These are phyloP conservation scores for Barbus barbus DNA, from an alignment of 2,113 vertebrate genomes.

Conservation along the genomic window DNA sequence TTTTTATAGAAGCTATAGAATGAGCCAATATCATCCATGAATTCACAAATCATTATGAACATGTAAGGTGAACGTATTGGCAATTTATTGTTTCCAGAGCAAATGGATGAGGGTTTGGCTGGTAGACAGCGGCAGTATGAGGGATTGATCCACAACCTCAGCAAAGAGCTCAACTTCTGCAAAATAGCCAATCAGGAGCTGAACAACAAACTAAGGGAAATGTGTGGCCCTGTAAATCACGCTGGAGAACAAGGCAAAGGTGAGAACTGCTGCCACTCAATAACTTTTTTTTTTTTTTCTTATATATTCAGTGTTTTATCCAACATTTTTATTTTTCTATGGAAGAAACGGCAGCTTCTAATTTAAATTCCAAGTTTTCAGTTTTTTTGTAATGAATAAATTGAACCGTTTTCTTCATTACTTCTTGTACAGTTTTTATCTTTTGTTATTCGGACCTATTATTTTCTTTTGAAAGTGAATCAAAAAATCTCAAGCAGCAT, in stretches of 20 bases:
- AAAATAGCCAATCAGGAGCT: constrained; percentile 86
- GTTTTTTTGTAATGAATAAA: too few species aligned
- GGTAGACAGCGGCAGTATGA: constrained; percentile 90
- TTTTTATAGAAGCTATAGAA: not conserved
- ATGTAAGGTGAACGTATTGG: not conserved
- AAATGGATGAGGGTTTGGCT: constrained; percentile 87
- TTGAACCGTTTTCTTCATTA: not conserved
- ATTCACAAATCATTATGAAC: not conserved
- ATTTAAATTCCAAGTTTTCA: not conserved
- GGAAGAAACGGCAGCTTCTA: not conserved
- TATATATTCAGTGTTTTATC: not conserved
- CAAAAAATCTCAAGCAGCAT: not conserved
- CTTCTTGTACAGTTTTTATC: not conserved
- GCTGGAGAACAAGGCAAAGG: constrained; percentile 75
- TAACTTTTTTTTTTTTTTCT: too few species aligned
- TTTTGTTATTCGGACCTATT: not conserved
- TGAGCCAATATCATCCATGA: not conserved
- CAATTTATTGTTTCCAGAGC: constrained; percentile 73
- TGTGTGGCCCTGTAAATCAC: constrained; percentile 62
- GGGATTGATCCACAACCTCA: constrained; percentile 85
- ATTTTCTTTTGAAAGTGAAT: not conserved
- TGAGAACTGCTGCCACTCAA: constrained; percentile 57
- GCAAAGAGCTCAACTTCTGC: constrained; percentile 84
- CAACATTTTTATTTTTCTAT: not conserved
- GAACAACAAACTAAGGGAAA: constrained; percentile 76